Conservation (phyloP, 2,888 invertebrate species). For the Macrosoma leucophasiata region DNA sequence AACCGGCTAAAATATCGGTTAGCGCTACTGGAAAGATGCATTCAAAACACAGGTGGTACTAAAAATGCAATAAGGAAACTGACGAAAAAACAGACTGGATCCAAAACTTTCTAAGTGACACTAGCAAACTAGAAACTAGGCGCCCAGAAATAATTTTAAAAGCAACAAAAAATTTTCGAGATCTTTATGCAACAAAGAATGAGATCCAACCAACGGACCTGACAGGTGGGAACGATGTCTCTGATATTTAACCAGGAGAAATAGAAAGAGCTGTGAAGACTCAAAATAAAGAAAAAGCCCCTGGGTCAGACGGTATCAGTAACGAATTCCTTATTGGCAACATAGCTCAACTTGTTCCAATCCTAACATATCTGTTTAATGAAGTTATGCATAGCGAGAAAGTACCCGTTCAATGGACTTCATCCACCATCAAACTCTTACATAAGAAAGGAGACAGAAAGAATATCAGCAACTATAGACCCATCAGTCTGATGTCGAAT, state of each 20-base stretch:
- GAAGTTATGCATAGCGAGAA: constrained; percentile 9
- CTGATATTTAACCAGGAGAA: constrained; percentile 6
- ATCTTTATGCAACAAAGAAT: too few species aligned
- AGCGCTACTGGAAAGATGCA: too few species aligned
- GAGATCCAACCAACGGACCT: constrained; percentile 1
- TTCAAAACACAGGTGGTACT: too few species aligned
- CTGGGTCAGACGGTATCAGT: too few species aligned
- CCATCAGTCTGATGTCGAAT: constrained; percentile 8
- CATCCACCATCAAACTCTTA: constrained; percentile 13
- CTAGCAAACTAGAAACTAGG: too few species aligned
- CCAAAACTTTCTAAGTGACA: too few species aligned
- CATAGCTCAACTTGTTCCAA: constrained; percentile 3
- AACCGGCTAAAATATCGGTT: too few species aligned
- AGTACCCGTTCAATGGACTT: constrained; percentile 10
- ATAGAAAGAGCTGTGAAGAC: constrained; percentile 9
- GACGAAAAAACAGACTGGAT: too few species aligned
- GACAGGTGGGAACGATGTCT: constrained; percentile 1
- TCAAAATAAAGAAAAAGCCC: constrained; percentile 13
- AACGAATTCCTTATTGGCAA: constrained; percentile 6
- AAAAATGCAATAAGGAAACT: too few species aligned
- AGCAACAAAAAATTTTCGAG: too few species aligned
- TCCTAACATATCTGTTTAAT: constrained; percentile 11
- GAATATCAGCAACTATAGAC: constrained; percentile 11
- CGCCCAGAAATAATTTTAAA: too few species aligned
- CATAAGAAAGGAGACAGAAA: constrained; percentile 12